Evolutionary conservation across 1,140 invertebrate genomes (phyloP).

Genomic region (Atta colombica): DNA sequence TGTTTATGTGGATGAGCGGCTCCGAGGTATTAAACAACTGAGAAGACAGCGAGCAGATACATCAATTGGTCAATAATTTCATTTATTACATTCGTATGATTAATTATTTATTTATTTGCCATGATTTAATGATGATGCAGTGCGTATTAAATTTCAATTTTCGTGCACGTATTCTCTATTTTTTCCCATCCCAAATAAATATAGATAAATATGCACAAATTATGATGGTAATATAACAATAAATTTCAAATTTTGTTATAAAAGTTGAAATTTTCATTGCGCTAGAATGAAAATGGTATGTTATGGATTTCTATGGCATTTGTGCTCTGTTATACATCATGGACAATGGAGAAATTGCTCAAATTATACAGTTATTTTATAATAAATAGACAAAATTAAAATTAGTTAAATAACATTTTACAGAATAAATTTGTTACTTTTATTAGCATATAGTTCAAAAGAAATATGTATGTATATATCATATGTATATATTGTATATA

Average conservation of each 20-base stretch:
- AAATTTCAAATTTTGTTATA: slow-evolving; percentile 5
- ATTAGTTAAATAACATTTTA: not conserved
- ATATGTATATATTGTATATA: not conserved
- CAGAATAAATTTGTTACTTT: not conserved
- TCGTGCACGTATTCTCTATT: not conserved
- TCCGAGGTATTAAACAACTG: slow-evolving; percentile 23
- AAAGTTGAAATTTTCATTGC: not conserved
- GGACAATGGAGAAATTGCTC: not conserved
- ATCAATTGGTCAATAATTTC: slow-evolving; percentile 26
- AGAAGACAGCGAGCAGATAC: slow-evolving; percentile 6
- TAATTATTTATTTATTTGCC: slow-evolving; percentile 37
- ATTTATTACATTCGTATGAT: slow-evolving; percentile 30
- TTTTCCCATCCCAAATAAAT: not conserved
- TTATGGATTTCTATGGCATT: not conserved
- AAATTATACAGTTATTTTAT: not conserved
- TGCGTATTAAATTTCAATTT: slow-evolving; percentile 5
- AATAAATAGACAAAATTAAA: not conserved
- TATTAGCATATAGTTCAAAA: not conserved
- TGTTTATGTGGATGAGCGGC: slow-evolving; percentile 19
- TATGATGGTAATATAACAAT: not conserved
- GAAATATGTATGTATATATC: not conserved
- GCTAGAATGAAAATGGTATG: not conserved
- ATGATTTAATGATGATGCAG: slow-evolving; percentile 33
- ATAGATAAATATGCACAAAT: not conserved
- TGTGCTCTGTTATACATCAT: not conserved